Evolutionary conservation across 2,888 invertebrate species (phyloP).

Genomic region (Aspidapion aeneum): DNA sequence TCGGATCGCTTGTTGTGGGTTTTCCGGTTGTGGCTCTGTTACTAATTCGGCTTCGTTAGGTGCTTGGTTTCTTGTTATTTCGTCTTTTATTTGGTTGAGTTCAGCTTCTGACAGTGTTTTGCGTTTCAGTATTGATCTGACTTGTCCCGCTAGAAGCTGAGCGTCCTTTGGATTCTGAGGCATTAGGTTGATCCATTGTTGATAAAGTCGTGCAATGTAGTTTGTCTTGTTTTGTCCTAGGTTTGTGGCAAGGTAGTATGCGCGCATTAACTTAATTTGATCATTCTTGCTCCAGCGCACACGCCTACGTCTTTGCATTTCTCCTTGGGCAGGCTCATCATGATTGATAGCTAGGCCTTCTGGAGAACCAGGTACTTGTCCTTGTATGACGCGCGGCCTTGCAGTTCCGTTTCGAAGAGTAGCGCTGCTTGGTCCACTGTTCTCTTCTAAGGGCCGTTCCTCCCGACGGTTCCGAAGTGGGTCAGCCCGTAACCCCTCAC

Average conservation of each 20-base stretch:
- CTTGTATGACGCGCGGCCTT: too few species aligned
- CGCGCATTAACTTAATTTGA: background rate
- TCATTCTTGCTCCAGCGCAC: slow-evolving; percentile 3
- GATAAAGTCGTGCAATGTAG: background rate
- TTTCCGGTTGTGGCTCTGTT: background rate
- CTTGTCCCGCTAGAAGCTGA: slow-evolving; percentile 2
- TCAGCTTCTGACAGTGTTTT: background rate
- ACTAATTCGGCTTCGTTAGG: background rate
- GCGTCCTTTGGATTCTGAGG: slow-evolving; percentile 1
- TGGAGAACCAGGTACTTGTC: too few species aligned
- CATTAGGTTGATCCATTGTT: background rate
- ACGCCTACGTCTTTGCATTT: background rate
- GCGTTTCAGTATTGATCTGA: slow-evolving; percentile 3
- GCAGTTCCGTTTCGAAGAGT: too few species aligned
- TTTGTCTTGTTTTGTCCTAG: slow-evolving; percentile 2
- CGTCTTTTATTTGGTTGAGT: background rate
- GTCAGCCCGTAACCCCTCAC: slow-evolving; percentile 1
- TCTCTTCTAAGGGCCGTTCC: background rate
- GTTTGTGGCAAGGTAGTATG: slow-evolving; percentile 4
- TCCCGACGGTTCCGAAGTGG: slow-evolving; percentile 1
- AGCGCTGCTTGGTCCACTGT: background rate
- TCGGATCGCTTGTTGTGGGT: background rate
- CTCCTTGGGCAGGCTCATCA: slow-evolving; percentile 1
- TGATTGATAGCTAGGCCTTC: background rate
- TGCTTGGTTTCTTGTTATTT: background rate